Percentiles rank a stretch among this genome's conserved stretches.
phyloP scores from a whole-genome alignment of 2,888 invertebrate species.

The Rhaphigaster nebulosa region DNA sequence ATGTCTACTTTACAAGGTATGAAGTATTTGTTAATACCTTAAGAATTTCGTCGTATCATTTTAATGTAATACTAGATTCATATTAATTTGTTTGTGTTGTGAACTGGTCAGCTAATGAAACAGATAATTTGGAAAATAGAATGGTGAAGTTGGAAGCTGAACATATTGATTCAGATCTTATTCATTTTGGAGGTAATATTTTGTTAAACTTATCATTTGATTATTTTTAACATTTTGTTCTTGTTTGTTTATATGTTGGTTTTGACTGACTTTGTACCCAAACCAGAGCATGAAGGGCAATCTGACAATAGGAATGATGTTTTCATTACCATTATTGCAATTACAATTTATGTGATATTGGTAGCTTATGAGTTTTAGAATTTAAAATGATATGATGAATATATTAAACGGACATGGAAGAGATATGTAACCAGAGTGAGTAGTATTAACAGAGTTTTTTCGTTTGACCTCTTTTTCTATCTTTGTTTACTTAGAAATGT shows the following conservation, averaged over 20 bases:
- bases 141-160: constrained; percentile 38
- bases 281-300: too few relatives aligned
- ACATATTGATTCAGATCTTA: constrained; percentile 18
- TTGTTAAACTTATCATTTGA: neutral
- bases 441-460: too few relatives aligned
- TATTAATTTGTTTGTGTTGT: neutral
- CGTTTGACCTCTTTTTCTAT: too few relatives aligned
- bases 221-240: neutral
- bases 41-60: neutral
- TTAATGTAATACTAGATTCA: neutral
- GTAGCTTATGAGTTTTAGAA: too few relatives aligned
- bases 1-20: constrained; percentile 45
- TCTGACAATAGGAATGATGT: too few relatives aligned
- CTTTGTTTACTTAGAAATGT: too few relatives aligned
- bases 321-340: too few relatives aligned
- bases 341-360: too few relatives aligned
- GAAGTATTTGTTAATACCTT: neutral
- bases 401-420: too few relatives aligned
- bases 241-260: neutral
- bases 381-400: too few relatives aligned
- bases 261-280: neutral
- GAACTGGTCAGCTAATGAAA: neutral
- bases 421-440: too few relatives aligned
- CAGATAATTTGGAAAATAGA: neutral
- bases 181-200: constrained; percentile 25